phyloP scores from a whole-genome alignment of 1,140 invertebrate genomes.

The Stegodyphus mimosarum region DNA sequence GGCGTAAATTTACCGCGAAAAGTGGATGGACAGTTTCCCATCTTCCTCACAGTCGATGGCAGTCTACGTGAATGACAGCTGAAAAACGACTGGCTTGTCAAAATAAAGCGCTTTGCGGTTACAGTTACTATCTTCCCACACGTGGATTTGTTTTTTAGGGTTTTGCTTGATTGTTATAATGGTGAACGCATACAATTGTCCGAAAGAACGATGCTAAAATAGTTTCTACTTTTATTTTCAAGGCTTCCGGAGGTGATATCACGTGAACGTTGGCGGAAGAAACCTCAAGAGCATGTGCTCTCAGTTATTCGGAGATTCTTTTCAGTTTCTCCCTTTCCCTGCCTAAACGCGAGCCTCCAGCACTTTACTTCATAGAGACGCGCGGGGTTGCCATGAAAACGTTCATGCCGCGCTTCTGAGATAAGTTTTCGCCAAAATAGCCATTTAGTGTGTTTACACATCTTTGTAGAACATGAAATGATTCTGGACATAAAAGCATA shows the following conservation, averaged over 20 bases:
- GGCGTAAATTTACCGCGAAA: constrained; percentile 26
- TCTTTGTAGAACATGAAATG: too few species aligned
- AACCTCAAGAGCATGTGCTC: not conserved
- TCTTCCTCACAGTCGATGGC: not conserved
- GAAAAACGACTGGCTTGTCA: constrained; percentile 3
- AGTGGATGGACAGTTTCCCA: constrained; percentile 35
- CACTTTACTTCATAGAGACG: not conserved
- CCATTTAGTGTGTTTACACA: too few species aligned
- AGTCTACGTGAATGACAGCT: not conserved
- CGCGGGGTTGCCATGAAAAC: constrained; percentile 6
- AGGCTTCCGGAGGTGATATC: not conserved
- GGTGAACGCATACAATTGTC: not conserved
- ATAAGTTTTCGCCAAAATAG: constrained; percentile 1
- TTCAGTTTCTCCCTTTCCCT: not conserved
- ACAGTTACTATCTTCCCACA: not conserved
- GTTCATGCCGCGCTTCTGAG: not conserved
- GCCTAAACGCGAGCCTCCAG: not conserved
- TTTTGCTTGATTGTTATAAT: not conserved
- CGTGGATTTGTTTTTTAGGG: constrained; percentile 1
- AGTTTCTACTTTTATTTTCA: too few species aligned
- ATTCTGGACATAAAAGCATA: too few species aligned
- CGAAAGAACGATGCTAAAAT: not conserved
- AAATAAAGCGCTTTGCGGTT: not conserved
- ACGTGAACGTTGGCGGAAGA: not conserved
- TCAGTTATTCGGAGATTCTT: not conserved